Evolutionary conservation across 1,140 invertebrate genomes (phyloP).

Genomic region (Drosophila bocki): DNA sequence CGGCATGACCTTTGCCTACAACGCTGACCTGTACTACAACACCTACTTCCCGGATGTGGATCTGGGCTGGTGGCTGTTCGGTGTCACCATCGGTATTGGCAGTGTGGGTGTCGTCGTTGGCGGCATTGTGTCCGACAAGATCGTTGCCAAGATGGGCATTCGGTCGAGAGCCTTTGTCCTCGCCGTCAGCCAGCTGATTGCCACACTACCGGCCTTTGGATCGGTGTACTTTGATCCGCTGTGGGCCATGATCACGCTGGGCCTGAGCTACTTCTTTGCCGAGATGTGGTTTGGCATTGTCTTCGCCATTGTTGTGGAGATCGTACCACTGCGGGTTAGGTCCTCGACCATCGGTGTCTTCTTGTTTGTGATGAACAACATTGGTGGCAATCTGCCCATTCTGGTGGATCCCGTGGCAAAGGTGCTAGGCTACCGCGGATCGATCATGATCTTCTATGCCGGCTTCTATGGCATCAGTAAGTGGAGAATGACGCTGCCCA

Average conservation of each 20-base stretch:
- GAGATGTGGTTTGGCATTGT: slow-evolving; percentile 97
- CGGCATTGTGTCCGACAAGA: slow-evolving; percentile 94
- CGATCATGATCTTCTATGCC: slow-evolving; percentile 94
- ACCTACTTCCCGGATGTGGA: slow-evolving; percentile 94
- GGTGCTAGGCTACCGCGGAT: slow-evolving; percentile 91
- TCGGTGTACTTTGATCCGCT: slow-evolving; percentile 93
- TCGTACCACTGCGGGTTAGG: slow-evolving; percentile 91
- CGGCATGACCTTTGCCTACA: slow-evolving; percentile 95
- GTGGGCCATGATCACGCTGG: slow-evolving; percentile 94
- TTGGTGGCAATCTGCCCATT: slow-evolving; percentile 96
- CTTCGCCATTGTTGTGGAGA: slow-evolving; percentile 94
- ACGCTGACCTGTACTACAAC: slow-evolving; percentile 94
- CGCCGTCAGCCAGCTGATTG: slow-evolving; percentile 93
- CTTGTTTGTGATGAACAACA: slow-evolving; percentile 96
- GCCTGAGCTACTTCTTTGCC: slow-evolving; percentile 94
- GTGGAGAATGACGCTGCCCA: slow-evolving; percentile 13
- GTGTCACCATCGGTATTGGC: slow-evolving; percentile 94
- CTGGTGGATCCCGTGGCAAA: slow-evolving; percentile 93
- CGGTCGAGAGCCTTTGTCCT: slow-evolving; percentile 93
- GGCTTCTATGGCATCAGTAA: slow-evolving; percentile 92
- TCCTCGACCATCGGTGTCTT: slow-evolving; percentile 94
- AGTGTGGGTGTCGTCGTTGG: slow-evolving; percentile 95
- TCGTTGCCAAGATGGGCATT: slow-evolving; percentile 94
- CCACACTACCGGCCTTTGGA: slow-evolving; percentile 95
- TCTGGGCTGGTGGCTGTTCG: slow-evolving; percentile 94